Evolutionary conservation across 2,888 invertebrate genomes (phyloP), one percentile per base, ranked within the genome.

Genomic region (Athalia rosae): DNA sequence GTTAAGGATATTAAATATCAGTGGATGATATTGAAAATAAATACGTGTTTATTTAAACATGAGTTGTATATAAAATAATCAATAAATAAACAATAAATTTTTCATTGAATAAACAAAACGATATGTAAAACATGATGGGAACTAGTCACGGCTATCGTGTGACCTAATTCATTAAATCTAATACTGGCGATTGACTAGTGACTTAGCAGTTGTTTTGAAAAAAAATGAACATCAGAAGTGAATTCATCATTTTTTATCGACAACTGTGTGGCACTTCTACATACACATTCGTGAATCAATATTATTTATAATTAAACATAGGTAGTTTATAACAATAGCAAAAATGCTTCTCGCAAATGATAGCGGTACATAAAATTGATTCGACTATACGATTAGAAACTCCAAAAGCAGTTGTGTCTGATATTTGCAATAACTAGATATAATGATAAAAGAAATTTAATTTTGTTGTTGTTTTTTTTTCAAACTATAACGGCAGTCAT

Each of bases 151-250:
- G 71, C 71, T 56, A 71, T 71, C 13, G 28, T 45, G 4, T 45
- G 58, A 28, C 28, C 58, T 28, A 64, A 58, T 62, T 28, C 71
- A 53, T 28, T 50, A 76, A 69, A 74, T 43, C 78, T 83, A 85
- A 85, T 85, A 85, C 86, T 85, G 86, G 61, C 48, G 78, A 76
- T 80, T 84, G 85, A 86, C 85, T 86, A 85, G 86, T 74, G 76
- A 79, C 53, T 79, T 79, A 79, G 77, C 11, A 61, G 15, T 69
- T 62, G 48, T 63, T 9, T 59, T 41, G 28, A 45, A 56, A 59
- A 8, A 56, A 41, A 41, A 62, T 41, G 9, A 56, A 56, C 9
- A 50, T 50, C 50, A 15, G 8, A 63, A 67, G 28, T 11, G 67
- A 67, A 67, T 50, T 66, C 28, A 28, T 66, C 15, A 50, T 50